Base-by-base conservation (phyloP, 2,888 invertebrate genomes). In the Lapara coniferarum region DNA sequence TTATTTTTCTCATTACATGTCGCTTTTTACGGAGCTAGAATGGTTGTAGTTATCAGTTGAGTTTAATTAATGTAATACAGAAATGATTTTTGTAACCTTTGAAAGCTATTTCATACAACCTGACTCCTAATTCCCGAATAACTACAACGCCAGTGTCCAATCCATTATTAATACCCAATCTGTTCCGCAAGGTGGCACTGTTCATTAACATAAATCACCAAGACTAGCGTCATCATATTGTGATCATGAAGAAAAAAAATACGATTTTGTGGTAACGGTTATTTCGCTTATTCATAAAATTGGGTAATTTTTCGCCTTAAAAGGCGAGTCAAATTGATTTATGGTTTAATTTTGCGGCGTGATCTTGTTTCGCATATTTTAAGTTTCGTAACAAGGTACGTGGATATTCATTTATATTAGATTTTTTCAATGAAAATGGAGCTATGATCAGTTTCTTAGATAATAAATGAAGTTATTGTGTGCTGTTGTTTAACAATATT, bases 171-270 rank as follows among this genome's bases (percentile, higher is more conserved):
- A 88, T 85, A 84, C 79, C 78, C 84, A 87, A 88, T 88, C 81
- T 84, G 85, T 84, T 84, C 80, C 83, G 77, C 81, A 77, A 85
- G 85, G 78, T 83, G 81, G 81, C 81, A 75, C 73, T 77, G 73
- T 81, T 86, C 86, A 87, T 87, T 88, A 86, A 82, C 86, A 88
- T 87, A 86, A 85, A 84, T 86, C 85, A 83, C 76, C 71, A 71
- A 73, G 72, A 75, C 79, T 74, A 77, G 74, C 73, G 71, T 72
- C 73, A 77, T 78, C 77, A 77, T 79, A 78, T 79, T 78, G 79
- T 78, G 75, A 79, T 76, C 75, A 73, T 72, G 73, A 75, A 71
- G 37, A 44, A 37, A 30, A 37, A 30, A 53, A 19, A 30, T 59
- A 44, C 7, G 2, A 37, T 53, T 66, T 66, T 51, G 30, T 25